phyloP scores from a whole-genome alignment of 2,113 vertebrate genomes.

The Chaenocephalus aceratus region DNA sequence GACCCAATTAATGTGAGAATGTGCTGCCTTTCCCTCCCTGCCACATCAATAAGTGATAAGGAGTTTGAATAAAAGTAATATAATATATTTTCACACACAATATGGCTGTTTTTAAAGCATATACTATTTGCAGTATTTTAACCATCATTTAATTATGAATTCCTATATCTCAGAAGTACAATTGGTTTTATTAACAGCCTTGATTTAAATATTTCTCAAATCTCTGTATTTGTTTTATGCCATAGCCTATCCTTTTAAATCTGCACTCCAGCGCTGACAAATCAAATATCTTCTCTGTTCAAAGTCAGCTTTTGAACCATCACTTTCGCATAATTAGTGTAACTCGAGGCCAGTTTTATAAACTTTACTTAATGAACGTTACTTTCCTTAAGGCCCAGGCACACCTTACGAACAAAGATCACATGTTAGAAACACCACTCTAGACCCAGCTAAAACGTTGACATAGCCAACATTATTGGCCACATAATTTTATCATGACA shows the following conservation, averaged over 20 bases:
- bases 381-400: background rate
- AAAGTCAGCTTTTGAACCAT: background rate
- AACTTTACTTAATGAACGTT: background rate
- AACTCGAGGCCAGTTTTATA: background rate
- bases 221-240: background rate
- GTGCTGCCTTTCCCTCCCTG: slow-evolving; percentile 58
- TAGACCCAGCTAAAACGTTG: background rate
- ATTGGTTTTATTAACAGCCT: background rate
- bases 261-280: background rate
- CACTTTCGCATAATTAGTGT: background rate
- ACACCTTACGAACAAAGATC: background rate
- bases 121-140: background rate
- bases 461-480: background rate
- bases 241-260: background rate
- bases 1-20: slow-evolving; percentile 84
- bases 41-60: slow-evolving; percentile 77
- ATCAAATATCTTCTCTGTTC: background rate
- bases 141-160: background rate
- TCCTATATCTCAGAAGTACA: background rate
- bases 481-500: background rate
- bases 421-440: background rate
- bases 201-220: background rate
- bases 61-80: slow-evolving; percentile 53
- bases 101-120: background rate
- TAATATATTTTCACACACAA: slow-evolving; percentile 48